Evolutionary conservation across 2,113 vertebrate species (phyloP), one percentile per base, ranked within the genome.

Genomic region (Argyrosomus japonicus): DNA sequence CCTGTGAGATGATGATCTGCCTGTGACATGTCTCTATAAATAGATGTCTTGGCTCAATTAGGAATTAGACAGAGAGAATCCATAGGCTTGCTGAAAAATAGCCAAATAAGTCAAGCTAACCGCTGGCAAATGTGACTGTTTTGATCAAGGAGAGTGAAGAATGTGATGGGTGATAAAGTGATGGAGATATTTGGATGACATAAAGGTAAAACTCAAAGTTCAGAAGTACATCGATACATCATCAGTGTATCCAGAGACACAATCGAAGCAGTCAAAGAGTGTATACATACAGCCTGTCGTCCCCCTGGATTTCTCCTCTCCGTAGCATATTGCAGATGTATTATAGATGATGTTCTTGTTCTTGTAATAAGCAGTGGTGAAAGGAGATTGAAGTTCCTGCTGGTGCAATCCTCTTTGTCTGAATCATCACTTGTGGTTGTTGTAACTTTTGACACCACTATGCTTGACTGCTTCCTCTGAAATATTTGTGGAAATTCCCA

Each of bases 311-410:
- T 69, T 48, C 32, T 70, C 57, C 67, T 71, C 48, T 75, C 48
- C 48, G 56, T 47, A 25, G 76, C 50, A 75, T 70, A 70, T 70
- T 75, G 82, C 43, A 69, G 17, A 80, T 80, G 65, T 70, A 84
- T 79, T 75, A 75, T 79, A 65, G 65, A 85, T 75, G 71, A 70
- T 70, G 43, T 68, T 74, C 53, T 75, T 70, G 43, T 68, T 74
- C 53, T 75, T 69, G 76, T 70, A 64, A 69, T 50, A 84, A 53
- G 65, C 71, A n/a, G 40, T 64, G n/a, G 51, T 70, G 79, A 29
- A 51, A 68, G 63, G 53, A 60, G 53, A 73, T 15, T 65, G 53
- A 32, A 74, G 70, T 61, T 75, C 25, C 61, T 65, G 56, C 57
- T 56, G 43, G 48, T 75, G 65, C 25, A 47, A 25, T 29, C 25